phyloP scores from a whole-genome alignment of 2,888 invertebrate species.

The Drosophila paucipuncta region DNA sequence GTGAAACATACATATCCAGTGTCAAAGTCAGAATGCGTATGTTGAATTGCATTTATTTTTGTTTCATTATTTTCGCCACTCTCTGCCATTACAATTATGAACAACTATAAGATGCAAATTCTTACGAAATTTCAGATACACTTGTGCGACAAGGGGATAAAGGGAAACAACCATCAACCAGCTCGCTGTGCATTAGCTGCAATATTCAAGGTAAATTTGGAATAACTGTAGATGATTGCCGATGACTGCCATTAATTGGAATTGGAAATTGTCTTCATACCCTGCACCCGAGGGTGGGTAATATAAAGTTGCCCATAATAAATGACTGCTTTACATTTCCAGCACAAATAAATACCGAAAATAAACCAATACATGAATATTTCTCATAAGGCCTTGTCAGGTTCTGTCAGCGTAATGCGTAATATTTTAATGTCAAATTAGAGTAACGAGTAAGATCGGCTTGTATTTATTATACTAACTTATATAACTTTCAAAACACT shows the following conservation, averaged over 20 bases:
- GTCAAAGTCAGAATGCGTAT: not conserved
- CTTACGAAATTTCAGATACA: not conserved
- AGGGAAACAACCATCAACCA: conserved; percentile 16
- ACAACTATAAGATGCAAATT: not conserved
- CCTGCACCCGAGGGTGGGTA: not conserved
- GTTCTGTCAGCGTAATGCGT: too few relatives aligned
- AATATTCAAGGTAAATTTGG: conserved; percentile 32
- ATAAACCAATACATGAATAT: not conserved
- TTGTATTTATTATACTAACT: too few relatives aligned
- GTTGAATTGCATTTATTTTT: not conserved
- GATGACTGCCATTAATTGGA: conserved; percentile 55
- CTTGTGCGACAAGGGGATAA: conserved; percentile 23
- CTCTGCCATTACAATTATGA: not conserved
- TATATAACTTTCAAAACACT: not conserved
- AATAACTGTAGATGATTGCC: conserved; percentile 66
- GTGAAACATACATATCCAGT: not conserved
- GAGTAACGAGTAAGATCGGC: too few relatives aligned
- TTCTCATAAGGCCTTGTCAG: too few relatives aligned
- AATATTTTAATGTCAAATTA: not conserved
- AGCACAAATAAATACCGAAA: too few relatives aligned
- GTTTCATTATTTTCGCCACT: not conserved
- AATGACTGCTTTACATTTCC: not conserved
- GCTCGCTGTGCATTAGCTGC: conserved; percentile 15
- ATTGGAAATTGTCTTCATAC: conserved; percentile 62
- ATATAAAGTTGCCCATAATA: not conserved